Conservation (phyloP, 2,113 vertebrate species). For the Taurulus bubalis region DNA sequence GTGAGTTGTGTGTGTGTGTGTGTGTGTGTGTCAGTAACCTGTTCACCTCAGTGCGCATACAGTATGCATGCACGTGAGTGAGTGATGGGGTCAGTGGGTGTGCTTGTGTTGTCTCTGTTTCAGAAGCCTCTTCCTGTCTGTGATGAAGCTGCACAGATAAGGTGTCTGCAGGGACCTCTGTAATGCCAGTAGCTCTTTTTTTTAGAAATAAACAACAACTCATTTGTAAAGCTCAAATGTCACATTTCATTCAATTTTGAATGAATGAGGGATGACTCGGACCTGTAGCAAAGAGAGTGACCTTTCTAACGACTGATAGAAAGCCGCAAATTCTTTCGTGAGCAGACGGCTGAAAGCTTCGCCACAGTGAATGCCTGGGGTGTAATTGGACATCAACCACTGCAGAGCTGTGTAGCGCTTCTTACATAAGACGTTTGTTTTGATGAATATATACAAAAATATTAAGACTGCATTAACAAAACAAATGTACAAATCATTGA, state of each 20-base stretch:
- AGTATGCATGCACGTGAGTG: conserved; percentile 26
- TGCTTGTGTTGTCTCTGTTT: conserved; percentile 22
- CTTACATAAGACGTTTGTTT: not conserved
- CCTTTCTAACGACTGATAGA: conserved; percentile 35
- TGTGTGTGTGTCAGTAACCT: conserved; percentile 23
- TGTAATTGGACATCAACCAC: conserved; percentile 13
- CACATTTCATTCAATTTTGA: conserved; percentile 43
- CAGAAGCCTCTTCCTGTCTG: conserved; percentile 22
- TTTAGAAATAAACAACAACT: not conserved
- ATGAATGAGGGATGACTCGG: conserved; percentile 43
- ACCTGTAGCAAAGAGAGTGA: conserved; percentile 9
- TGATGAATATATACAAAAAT: not conserved
- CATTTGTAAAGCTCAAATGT: conserved; percentile 49
- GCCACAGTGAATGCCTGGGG: not conserved
- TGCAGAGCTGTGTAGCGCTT: not conserved
- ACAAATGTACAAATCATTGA: too few species aligned
- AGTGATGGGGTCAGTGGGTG: conserved; percentile 20
- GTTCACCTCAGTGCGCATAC: conserved; percentile 28
- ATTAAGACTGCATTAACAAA: too few species aligned
- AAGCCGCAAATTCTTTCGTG: not conserved
- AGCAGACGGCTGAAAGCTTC: not conserved
- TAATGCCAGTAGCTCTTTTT: not conserved
- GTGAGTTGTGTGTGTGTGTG: conserved; percentile 72
- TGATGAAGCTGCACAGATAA: conserved; percentile 48
- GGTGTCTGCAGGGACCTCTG: conserved; percentile 37